Conservation (phyloP, 2,888 invertebrate species). For the Tetanocera ferruginea region DNA sequence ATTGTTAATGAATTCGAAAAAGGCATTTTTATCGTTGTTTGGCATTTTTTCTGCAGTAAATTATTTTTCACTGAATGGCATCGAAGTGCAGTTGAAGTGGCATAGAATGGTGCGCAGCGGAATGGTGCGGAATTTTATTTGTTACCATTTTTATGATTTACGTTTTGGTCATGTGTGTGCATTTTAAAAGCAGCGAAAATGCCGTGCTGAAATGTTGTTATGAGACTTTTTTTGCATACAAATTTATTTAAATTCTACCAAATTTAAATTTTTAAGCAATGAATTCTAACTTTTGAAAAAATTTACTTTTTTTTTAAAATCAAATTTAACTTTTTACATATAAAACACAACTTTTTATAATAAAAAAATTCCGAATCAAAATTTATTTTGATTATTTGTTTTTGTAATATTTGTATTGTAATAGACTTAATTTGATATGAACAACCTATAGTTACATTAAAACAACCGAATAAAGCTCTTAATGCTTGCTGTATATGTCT, state of each 20-base stretch:
- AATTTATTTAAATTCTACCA: not conserved
- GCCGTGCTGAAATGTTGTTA: not conserved
- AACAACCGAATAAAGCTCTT: too few species aligned
- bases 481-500: too few species aligned
- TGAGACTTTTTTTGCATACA: too few species aligned
- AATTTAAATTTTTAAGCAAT: not conserved
- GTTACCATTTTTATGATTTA: conserved; percentile 27
- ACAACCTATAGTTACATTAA: too few species aligned
- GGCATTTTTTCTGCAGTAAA: conserved; percentile 24
- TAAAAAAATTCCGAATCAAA: too few species aligned
- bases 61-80: conserved; percentile 2
- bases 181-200: not conserved
- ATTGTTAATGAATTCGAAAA: conserved; percentile 19
- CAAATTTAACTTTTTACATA: too few species aligned
- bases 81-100: not conserved
- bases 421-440: too few species aligned
- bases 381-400: too few species aligned
- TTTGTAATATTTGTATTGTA: too few species aligned
- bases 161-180: not conserved
- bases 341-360: too few species aligned
- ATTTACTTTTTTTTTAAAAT: too few species aligned
- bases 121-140: not conserved
- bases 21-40: conserved; percentile 26
- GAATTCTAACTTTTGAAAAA: not conserved
- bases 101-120: not conserved